phyloP scores from a whole-genome alignment of 2,797 vertebrate species.

The Clamator glandarius region DNA sequence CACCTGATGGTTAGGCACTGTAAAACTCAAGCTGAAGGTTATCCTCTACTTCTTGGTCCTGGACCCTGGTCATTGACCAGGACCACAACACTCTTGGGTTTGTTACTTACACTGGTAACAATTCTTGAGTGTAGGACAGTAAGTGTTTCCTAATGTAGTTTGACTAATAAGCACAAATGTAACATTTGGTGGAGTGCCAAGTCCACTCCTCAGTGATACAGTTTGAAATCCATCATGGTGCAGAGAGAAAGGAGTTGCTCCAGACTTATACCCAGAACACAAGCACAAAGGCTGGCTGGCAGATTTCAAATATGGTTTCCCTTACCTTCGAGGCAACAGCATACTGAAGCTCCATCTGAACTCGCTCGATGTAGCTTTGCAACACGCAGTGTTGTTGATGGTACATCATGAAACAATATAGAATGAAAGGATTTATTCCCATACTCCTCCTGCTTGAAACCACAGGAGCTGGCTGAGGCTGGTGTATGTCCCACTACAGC shows the following conservation, averaged over 20 bases:
- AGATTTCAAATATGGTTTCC: neutral
- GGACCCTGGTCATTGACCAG: neutral
- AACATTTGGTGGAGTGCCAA: neutral
- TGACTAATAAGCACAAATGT: fast-evolving
- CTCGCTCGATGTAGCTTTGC: neutral
- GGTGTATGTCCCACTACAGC: neutral
- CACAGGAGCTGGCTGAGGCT: neutral
- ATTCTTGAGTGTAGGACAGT: fast-evolving
- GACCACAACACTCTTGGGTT: neutral
- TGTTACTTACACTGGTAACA: fast-evolving
- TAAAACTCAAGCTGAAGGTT: neutral
- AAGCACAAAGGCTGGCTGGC: neutral
- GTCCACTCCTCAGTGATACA: neutral
- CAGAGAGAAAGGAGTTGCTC: neutral
- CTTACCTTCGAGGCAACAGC: neutral
- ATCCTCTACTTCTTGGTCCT: neutral
- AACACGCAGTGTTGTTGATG: neutral
- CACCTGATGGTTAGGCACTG: neutral
- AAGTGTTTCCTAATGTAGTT: neutral
- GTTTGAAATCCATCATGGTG: fast-evolving
- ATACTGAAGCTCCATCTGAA: neutral
- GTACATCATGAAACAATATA: neutral
- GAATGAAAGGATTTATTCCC: slow-evolving; percentile 14
- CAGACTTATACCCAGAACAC: neutral
- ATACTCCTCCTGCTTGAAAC: neutral